These are phyloP conservation scores for Aphelocoma californica DNA, from an alignment of 2,797 vertebrate species.

Conservation along the genomic window DNA sequence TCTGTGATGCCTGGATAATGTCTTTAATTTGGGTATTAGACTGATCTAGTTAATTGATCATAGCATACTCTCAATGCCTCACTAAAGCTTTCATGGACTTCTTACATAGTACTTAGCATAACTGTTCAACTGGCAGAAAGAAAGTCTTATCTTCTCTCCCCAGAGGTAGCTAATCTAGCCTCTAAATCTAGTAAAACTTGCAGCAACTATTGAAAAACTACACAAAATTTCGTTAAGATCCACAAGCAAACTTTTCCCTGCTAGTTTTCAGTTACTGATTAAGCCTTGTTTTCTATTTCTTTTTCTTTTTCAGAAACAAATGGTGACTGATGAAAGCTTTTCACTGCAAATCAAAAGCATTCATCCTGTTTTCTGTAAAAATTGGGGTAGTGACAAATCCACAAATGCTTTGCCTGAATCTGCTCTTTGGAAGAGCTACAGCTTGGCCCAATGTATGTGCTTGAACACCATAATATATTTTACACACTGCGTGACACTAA, in stretches of 20 bases:
- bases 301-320: background rate
- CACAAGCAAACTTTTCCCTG: background rate
- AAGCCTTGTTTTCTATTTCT: background rate
- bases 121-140: background rate
- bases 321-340: conserved; percentile 26
- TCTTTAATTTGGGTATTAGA: background rate
- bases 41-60: conserved; percentile 2
- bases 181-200: background rate
- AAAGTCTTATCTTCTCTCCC: background rate
- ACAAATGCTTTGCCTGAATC: background rate
- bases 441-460: background rate
- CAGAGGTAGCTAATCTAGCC: background rate
- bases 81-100: background rate
- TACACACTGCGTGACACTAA: background rate
- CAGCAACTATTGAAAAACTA: background rate
- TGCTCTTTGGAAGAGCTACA: background rate
- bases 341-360: conserved; percentile 44
- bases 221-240: background rate
- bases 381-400: background rate
- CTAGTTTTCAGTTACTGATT: background rate
- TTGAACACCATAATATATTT: background rate
- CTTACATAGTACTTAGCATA: background rate
- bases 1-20: background rate
- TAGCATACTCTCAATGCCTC: background rate
- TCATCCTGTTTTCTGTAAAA: conserved; percentile 30